Evolutionary conservation across 2,797 vertebrate species (phyloP), one percentile per base, ranked within the genome.

Genomic region (Phataginus tricuspis): DNA sequence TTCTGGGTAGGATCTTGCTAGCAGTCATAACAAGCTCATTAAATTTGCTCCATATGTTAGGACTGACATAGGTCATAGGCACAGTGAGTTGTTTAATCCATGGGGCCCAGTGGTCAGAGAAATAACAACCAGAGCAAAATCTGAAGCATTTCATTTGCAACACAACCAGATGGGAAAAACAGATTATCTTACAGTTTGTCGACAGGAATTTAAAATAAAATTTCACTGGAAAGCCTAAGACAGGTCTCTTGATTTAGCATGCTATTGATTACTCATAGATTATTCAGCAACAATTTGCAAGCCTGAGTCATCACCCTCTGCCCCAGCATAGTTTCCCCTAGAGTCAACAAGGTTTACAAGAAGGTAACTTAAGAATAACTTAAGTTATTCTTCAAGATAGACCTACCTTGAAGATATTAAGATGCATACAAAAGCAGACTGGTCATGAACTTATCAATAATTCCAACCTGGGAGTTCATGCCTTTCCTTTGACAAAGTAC

Each of bases 61-160:
- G 94, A 90, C 4, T 57, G 71, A 83, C 53, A 80, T 13, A 64
- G 69, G 88, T 94, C 78, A 80, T 79, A 75, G 82, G 34, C 82
- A 90, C 31, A 37, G 39, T 49, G 78, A 79, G 51, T 45, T 93
- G 29, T 86, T 74, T 66, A 45, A 64, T 59, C 63, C 37, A 53
- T 0, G 61, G 90, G 84, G 84, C 29, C 75, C 72, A 29, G 31
- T 37, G 53, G 57, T 93, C 79, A 96, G 45, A 91, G 31, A 88
- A 97, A 91, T 80, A 90, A 83, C 59, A 90, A 92, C 78, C 69
- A 91, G 45, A 94, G 77, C 53, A 89, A 94, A 90, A 84, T 51
- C 15, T 14, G 49, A 79, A 92, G 66, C 5, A 7, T 87, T 53
- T 79, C 39, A 37, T 93, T 95, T 96, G 84, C 45, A 31, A 84